A percentile compares a stretch with the other conserved stretches of the same genome.
These are phyloP conservation scores for Maccullochella peelii DNA, from an alignment of 2,113 vertebrate species.

Conservation along the genomic window DNA sequence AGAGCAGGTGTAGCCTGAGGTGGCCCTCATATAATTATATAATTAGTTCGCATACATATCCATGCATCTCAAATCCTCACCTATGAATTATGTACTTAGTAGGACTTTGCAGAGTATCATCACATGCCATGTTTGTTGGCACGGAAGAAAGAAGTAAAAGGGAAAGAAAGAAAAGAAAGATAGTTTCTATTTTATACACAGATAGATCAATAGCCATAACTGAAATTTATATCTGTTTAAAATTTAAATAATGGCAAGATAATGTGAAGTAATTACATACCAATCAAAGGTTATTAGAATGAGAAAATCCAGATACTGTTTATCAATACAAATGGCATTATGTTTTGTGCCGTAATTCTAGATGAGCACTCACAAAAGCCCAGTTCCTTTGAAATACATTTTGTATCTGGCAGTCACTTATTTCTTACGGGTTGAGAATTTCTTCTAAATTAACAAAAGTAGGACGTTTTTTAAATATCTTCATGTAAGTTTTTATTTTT, in stretches of 20 bases:
- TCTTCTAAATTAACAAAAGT: background rate
- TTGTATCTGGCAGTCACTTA: background rate
- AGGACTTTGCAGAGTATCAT: conserved; percentile 67
- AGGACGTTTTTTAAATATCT: background rate
- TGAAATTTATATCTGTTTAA: background rate
- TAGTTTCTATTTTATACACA: background rate
- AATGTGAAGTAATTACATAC: background rate
- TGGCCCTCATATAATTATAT: conserved; percentile 58
- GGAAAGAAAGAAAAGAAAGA: background rate
- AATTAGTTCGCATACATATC: conserved; percentile 63
- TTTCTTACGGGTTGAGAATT: background rate
- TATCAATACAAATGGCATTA: background rate
- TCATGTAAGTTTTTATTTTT: background rate
- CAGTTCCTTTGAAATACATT: background rate
- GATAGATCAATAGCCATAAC: background rate
- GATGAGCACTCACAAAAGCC: background rate
- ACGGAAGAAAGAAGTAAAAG: conserved; percentile 1
- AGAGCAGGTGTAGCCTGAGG: conserved; percentile 68
- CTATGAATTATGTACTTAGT: conserved; percentile 73
- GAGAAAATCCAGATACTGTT: background rate
- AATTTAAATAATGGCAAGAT: background rate
- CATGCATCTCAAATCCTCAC: conserved; percentile 69
- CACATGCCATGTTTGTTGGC: conserved; percentile 15
- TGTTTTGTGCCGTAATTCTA: background rate
- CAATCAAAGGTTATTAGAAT: background rate